Conservation (phyloP, 2,113 vertebrate species). For the Microcebus murinus region DNA sequence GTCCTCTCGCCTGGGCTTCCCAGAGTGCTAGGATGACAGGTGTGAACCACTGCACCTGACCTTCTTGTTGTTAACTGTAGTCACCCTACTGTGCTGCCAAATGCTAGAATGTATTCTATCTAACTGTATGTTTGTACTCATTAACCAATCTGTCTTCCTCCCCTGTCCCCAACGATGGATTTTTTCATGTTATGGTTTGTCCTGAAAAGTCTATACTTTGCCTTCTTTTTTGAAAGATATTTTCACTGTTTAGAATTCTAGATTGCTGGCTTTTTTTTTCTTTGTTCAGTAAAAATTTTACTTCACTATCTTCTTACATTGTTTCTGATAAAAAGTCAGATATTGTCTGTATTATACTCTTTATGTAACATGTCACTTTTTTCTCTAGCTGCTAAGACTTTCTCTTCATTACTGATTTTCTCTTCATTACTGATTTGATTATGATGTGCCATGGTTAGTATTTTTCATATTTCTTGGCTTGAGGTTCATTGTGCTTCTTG, state of each 20-base stretch:
- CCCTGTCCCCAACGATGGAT: neutral
- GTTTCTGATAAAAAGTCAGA: neutral
- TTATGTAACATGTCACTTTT: neutral
- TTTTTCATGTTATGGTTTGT: neutral
- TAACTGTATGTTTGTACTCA: neutral
- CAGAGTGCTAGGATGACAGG: too few species aligned
- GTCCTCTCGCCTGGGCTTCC: too few species aligned
- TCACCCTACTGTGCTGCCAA: neutral
- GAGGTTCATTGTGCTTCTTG: neutral
- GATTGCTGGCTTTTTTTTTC: neutral
- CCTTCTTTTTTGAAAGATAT: neutral
- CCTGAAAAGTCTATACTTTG: neutral
- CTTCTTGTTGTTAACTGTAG: neutral
- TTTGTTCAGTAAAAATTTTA: neutral
- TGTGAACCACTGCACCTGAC: too few species aligned
- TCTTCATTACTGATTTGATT: neutral
- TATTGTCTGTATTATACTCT: neutral
- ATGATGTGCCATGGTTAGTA: neutral
- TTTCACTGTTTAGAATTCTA: constrained; percentile 44
- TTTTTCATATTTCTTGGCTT: neutral
- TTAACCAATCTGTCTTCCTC: neutral
- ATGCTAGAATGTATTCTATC: neutral
- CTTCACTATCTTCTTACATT: neutral
- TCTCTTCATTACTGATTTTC: neutral
- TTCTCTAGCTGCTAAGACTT: neutral